These are phyloP conservation scores for Bettongia penicillata DNA, from an alignment of 2,113 vertebrate genomes.

Conservation along the genomic window DNA sequence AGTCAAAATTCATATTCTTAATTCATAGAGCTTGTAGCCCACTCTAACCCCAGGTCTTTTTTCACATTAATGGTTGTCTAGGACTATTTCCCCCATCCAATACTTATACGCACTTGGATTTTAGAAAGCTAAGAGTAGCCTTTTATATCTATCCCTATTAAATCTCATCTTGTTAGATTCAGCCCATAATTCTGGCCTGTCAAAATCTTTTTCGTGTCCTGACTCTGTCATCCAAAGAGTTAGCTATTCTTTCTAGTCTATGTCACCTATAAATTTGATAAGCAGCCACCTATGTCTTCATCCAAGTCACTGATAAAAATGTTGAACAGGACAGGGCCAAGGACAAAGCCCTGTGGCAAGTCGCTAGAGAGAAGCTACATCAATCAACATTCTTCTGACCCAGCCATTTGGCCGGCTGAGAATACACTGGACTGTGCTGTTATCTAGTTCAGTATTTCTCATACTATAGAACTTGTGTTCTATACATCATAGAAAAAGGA, in stretches of 20 bases:
- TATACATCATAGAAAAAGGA: not conserved
- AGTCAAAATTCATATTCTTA: not conserved
- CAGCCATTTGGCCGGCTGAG: not conserved
- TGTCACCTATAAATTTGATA: not conserved
- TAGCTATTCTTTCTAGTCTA: not conserved
- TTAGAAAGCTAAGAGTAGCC: not conserved
- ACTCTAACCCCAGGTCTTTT: not conserved
- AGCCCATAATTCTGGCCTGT: not conserved
- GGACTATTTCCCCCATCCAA: not conserved
- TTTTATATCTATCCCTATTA: not conserved
- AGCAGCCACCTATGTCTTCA: not conserved
- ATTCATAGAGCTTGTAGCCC: not conserved
- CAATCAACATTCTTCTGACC: not conserved
- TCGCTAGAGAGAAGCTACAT: not conserved
- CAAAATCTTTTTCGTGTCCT: not conserved
- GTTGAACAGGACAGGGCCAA: not conserved
- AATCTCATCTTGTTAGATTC: not conserved
- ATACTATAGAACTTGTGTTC: not conserved
- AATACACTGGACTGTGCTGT: not conserved
- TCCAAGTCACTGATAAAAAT: constrained; percentile 5
- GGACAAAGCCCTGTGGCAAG: not conserved
- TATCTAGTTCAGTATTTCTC: not conserved
- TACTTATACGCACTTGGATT: not conserved
- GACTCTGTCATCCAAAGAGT: not conserved
- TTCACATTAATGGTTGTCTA: not conserved